These are phyloP conservation scores for Sebastolobus alascanus DNA, from an alignment of 2,797 vertebrate species.

Conservation along the genomic window DNA sequence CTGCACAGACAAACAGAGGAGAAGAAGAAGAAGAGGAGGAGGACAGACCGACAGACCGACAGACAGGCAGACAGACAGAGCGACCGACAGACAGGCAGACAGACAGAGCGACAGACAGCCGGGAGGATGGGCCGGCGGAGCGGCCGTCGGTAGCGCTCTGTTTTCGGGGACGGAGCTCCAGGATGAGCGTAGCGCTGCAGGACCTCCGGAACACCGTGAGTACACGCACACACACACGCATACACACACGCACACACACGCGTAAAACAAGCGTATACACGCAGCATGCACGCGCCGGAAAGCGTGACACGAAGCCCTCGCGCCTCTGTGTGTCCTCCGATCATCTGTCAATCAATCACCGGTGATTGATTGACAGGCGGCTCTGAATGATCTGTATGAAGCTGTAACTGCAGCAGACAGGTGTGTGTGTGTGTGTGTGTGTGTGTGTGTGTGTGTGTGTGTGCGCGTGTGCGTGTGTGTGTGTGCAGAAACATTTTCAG, in stretches of 20 bases:
- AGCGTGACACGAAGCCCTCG: constrained; percentile 17
- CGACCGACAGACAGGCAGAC: not conserved
- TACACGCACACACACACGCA: constrained; percentile 47
- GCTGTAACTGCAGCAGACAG: not conserved
- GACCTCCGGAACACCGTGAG: constrained; percentile 93
- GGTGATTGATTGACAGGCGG: not conserved
- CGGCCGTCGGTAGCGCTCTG: constrained; percentile 77
- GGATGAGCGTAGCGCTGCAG: constrained; percentile 96
- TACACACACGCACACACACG: constrained; percentile 15
- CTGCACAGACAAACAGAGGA: not conserved
- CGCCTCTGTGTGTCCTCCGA: not conserved
- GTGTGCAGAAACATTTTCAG: not conserved
- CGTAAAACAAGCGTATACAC: too few species aligned
- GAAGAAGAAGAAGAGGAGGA: not conserved
- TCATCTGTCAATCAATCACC: constrained; percentile 42
- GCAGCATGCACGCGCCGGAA: not conserved
- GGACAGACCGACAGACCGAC: not conserved
- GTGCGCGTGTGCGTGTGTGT: too few species aligned
- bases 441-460: not conserved
- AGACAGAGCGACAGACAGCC: constrained; percentile 3
- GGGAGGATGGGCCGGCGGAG: constrained; percentile 72
- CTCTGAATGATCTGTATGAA: not conserved
- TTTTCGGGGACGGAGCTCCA: constrained; percentile 78
- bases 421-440: not conserved
- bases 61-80: constrained; percentile 2